Evolutionary conservation across 1,140 invertebrate species (phyloP).

Genomic region (Hycleus cichorii): DNA sequence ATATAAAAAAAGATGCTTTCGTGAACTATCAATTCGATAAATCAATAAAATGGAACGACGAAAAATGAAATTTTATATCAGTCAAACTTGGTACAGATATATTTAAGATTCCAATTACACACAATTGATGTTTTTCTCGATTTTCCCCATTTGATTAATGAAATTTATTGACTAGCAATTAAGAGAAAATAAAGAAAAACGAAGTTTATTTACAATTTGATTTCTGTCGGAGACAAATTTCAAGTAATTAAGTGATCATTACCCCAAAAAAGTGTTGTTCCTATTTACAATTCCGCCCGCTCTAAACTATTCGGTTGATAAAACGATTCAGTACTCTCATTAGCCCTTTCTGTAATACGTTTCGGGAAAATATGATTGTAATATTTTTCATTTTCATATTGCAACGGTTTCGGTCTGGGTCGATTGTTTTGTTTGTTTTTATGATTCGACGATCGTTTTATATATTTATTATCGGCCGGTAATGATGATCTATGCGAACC

Average conservation of each 20-base stretch:
- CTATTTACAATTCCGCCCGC: constrained; percentile 40
- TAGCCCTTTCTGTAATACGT: constrained; percentile 15
- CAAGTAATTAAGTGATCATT: constrained; percentile 1
- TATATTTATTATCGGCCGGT: constrained; percentile 27
- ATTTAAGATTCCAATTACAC: no score
- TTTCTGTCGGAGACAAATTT: not conserved
- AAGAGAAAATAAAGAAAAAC: not conserved
- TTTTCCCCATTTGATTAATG: no score
- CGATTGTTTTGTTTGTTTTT: constrained; percentile 16
- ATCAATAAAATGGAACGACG: not conserved
- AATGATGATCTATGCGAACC: constrained; percentile 21
- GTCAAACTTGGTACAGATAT: no score
- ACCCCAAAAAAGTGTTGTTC: constrained; percentile 2
- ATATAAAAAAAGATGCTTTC: not conserved
- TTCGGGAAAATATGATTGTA: constrained; percentile 39
- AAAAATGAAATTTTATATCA: not conserved
- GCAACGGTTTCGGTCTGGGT: constrained; percentile 33
- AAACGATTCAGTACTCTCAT: constrained; percentile 24
- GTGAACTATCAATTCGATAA: not conserved
- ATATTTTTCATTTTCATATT: constrained; percentile 36
- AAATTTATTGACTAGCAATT: no score
- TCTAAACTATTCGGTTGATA: constrained; percentile 37
- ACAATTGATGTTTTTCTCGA: no score
- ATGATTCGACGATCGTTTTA: constrained; percentile 18
- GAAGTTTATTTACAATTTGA: not conserved